Percentiles rank a stretch among this genome's conserved stretches.
phyloP scores from a whole-genome alignment of 2,797 vertebrate genomes.

The Thripadectes ignobilis region DNA sequence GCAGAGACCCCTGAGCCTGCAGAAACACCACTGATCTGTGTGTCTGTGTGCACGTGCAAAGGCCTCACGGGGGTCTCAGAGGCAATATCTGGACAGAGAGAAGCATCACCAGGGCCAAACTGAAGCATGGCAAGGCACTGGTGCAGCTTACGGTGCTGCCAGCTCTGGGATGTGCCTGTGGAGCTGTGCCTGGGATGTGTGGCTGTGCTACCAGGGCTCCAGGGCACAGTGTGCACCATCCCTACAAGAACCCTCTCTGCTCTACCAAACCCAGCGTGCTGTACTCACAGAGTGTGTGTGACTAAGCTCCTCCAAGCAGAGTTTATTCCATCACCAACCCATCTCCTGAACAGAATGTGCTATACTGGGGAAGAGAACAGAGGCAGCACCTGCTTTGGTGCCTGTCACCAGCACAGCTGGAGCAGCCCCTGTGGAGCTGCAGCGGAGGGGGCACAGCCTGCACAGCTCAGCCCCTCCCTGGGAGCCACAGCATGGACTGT shows the following conservation, averaged over 20 bases:
- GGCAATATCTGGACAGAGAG: fast-evolving
- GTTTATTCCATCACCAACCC: not conserved
- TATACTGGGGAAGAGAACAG: not conserved
- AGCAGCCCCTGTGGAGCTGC: not conserved
- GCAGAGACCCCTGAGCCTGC: not conserved
- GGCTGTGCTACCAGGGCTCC: not conserved
- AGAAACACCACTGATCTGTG: not conserved
- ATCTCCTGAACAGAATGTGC: not conserved
- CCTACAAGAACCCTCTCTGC: not conserved
- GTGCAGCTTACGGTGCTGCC: not conserved
- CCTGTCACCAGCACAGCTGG: not conserved
- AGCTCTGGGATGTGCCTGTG: not conserved
- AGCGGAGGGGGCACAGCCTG: not conserved
- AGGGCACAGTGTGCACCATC: not conserved
- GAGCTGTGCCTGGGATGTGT: not conserved
- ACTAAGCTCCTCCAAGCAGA: not conserved
- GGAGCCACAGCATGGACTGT: not conserved
- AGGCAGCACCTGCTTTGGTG: not conserved
- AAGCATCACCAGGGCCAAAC: not conserved
- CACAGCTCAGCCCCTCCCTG: not conserved
- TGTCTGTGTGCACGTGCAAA: not conserved
- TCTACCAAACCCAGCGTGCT: not conserved
- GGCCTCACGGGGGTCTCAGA: not conserved
- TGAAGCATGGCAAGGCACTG: too few relatives aligned
- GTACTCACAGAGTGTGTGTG: not conserved